A percentile compares a stretch with the other conserved stretches of the same genome.
phyloP scores from a whole-genome alignment of 2,888 invertebrate genomes.

The Microctonus aethiopoides region DNA sequence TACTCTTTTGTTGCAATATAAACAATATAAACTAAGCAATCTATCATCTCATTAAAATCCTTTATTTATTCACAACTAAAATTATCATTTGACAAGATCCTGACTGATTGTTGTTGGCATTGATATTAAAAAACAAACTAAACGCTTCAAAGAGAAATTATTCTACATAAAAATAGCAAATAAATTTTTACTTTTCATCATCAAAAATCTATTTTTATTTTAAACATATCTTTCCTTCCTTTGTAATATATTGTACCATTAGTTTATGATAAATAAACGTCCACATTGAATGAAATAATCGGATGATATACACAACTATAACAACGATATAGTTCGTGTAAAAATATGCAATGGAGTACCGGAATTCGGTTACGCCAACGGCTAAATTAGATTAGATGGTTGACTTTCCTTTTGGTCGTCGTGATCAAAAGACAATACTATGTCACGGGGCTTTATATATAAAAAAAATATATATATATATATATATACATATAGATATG shows the following conservation, averaged over 20 bases:
- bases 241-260: background rate
- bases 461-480: too few species aligned
- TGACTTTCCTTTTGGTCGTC: conserved; percentile 24
- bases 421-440: conserved; percentile 13
- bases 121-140: conserved; percentile 17
- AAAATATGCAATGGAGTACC: background rate
- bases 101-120: conserved; percentile 42
- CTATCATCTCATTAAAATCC: background rate
- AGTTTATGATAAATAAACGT: background rate
- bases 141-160: background rate
- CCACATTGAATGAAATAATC: background rate
- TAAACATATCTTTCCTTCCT: background rate
- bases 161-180: too few species aligned
- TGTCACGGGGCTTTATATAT: background rate
- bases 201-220: background rate
- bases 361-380: conserved; percentile 26
- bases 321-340: background rate
- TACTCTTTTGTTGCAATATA: background rate
- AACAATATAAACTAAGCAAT: background rate
- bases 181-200: background rate
- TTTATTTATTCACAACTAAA: too few species aligned
- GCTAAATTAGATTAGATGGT: conserved; percentile 29
- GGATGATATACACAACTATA: conserved; percentile 25
- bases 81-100: background rate
- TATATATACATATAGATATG: too few species aligned